phyloP scores from a whole-genome alignment of 1,140 invertebrate genomes.

The Euwallacea fornicatus region DNA sequence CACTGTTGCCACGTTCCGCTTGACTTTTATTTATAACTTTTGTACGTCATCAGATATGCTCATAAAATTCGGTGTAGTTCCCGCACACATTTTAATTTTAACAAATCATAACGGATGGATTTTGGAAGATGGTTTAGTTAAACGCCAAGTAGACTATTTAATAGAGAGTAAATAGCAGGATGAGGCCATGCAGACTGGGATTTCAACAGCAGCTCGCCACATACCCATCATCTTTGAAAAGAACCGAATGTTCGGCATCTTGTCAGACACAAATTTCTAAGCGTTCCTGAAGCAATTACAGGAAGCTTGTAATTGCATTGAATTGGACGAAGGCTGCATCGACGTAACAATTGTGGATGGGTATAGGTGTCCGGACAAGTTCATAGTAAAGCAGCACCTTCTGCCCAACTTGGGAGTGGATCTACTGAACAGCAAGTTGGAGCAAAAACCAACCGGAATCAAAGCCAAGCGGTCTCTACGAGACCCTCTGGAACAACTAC shows the following conservation, averaged over 20 bases:
- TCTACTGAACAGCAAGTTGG: constrained; percentile 62
- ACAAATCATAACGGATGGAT: no score
- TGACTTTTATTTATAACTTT: neutral
- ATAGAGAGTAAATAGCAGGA: constrained; percentile 40
- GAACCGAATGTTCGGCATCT: no score
- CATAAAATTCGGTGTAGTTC: no score
- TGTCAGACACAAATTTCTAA: neutral
- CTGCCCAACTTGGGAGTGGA: constrained; percentile 58
- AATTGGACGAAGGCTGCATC: constrained; percentile 58
- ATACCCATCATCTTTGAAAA: no score
- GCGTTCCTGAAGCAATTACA: constrained; percentile 5
- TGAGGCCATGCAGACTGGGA: constrained; percentile 37
- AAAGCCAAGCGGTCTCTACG: constrained; percentile 50
- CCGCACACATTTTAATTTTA: no score
- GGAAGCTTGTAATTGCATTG: constrained; percentile 55
- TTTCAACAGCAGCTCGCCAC: constrained; percentile 40
- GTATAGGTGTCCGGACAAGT: constrained; percentile 42
- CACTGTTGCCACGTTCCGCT: neutral
- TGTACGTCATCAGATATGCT: neutral
- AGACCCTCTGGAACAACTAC: constrained; percentile 52
- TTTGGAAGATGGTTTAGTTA: no score
- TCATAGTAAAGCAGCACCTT: constrained; percentile 59
- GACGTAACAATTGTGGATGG: constrained; percentile 43
- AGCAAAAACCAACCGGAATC: constrained; percentile 34
- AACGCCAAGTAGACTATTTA: no score